These are phyloP conservation scores for Malurus elegans DNA, from an alignment of 2,113 vertebrate genomes.

Conservation along the genomic window DNA sequence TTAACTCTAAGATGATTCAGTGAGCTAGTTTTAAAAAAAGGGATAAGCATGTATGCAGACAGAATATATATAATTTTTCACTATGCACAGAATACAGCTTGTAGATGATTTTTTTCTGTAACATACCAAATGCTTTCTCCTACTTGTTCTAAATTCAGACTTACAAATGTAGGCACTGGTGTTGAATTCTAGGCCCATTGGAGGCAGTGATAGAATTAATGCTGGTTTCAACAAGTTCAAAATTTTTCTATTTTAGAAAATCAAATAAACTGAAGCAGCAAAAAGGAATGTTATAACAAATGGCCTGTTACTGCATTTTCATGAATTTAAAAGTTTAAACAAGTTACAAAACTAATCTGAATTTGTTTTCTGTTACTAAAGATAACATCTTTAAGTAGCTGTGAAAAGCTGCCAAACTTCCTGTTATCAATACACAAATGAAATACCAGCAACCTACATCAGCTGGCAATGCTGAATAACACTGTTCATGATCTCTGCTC, in stretches of 20 bases:
- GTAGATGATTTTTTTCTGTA: slow-evolving; percentile 17
- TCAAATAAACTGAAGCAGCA: neutral
- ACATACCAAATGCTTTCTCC: slow-evolving; percentile 39
- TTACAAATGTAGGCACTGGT: slow-evolving; percentile 17
- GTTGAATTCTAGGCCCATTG: neutral
- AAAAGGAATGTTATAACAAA: neutral
- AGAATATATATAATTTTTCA: neutral
- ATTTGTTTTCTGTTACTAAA: neutral
- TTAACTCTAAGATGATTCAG: neutral
- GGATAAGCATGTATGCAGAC: neutral
- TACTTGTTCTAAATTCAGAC: slow-evolving; percentile 53
- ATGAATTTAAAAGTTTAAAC: neutral
- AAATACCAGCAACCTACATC: neutral
- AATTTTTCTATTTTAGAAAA: neutral
- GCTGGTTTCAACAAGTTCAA: neutral
- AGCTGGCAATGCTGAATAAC: neutral
- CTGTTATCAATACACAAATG: neutral
- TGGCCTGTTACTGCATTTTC: neutral
- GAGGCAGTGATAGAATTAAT: slow-evolving; percentile 9
- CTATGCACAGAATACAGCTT: neutral
- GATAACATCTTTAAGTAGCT: neutral
- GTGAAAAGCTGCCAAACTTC: neutral
- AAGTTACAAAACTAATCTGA: neutral
- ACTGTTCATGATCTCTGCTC: neutral
- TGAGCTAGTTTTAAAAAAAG: neutral